Conservation (phyloP, 1,140 invertebrate species). For the Aphelinus certus region DNA sequence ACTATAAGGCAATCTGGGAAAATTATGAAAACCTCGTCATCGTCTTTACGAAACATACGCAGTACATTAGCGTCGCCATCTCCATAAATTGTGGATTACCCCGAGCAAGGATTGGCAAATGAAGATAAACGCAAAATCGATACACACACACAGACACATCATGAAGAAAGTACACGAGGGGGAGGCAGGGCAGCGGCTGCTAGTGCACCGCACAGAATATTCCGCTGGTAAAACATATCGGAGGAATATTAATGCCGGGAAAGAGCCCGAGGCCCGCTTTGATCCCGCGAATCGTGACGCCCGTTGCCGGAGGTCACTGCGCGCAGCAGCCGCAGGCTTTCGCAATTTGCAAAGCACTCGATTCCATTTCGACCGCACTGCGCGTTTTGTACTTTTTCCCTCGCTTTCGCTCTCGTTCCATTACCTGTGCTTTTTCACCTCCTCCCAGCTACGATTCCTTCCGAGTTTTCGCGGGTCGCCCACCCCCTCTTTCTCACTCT, state of each 20-base stretch:
- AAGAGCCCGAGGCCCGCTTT: constrained; percentile 31
- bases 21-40: too few relatives aligned
- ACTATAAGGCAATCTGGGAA: too few relatives aligned
- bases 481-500: too few relatives aligned
- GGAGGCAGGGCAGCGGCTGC: background rate
- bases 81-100: constrained; percentile 35
- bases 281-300: constrained; percentile 28
- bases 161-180: background rate
- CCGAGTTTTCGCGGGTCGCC: too few relatives aligned
- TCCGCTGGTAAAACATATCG: constrained; percentile 31
- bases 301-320: constrained; percentile 14
- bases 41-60: too few relatives aligned
- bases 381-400: background rate
- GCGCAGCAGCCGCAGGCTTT: background rate
- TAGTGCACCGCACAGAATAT: background rate
- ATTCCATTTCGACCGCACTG: constrained; percentile 19
- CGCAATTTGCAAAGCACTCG: constrained; percentile 35
- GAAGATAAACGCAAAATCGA: constrained; percentile 37
- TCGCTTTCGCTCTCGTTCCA: background rate
- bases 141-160: constrained; percentile 2
- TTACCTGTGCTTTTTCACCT: background rate
- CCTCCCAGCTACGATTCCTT: too few relatives aligned
- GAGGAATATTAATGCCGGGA: constrained; percentile 31
- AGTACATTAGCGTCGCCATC: background rate
- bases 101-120: constrained; percentile 27